Evolutionary conservation across 2,797 vertebrate genomes (phyloP).

Genomic region (Gallinago stenura): DNA sequence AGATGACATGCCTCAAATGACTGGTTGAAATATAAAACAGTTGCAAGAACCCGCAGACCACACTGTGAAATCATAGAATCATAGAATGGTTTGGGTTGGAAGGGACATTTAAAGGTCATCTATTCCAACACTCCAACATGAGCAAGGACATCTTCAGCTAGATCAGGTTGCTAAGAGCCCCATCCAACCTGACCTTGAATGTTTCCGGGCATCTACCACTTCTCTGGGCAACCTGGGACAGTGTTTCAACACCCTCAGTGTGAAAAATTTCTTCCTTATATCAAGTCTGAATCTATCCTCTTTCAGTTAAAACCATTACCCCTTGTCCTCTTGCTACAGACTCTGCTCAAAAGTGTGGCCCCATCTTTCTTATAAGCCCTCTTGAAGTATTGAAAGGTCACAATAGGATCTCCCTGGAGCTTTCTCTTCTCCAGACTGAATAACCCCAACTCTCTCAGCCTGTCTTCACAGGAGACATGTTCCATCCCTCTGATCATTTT

Average conservation of each 20-base stretch:
- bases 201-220: too few species aligned
- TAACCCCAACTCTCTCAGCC: neutral
- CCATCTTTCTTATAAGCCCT: neutral
- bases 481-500: neutral
- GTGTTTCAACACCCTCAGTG: rapidly evolving
- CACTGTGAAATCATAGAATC: neutral
- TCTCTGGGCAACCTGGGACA: neutral
- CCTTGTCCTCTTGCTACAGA: neutral
- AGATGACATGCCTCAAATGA: neutral
- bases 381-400: neutral
- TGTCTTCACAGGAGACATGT: neutral
- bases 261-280: neutral
- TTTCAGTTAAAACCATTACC: neutral
- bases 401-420: neutral
- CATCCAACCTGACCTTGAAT: rapidly evolving
- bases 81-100: neutral
- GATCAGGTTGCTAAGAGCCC: neutral
- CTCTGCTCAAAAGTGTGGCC: neutral
- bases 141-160: neutral
- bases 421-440: neutral
- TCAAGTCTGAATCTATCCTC: neutral
- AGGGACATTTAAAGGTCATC: neutral
- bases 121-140: neutral
- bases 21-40: neutral
- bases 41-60: neutral